Evolutionary conservation across 64 coral and sea anemone genomes (phyloP).

Genomic region (Stylophora pistillata): DNA sequence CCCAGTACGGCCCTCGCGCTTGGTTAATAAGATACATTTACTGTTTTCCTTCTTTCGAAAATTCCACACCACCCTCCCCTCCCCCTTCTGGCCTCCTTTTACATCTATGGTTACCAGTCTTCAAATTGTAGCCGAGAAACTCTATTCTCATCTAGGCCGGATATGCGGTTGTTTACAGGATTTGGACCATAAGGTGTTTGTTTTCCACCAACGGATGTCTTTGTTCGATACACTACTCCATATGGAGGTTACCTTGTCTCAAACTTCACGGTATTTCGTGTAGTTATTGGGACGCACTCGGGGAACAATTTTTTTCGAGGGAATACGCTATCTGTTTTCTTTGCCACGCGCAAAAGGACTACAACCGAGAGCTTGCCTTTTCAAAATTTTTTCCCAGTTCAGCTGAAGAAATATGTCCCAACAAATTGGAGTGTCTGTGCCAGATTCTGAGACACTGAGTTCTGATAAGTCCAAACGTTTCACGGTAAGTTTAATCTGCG

Average conservation of each 20-base stretch:
- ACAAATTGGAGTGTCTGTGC: slow-evolving; percentile 75
- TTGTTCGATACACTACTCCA: neutral
- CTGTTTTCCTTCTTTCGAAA: no score
- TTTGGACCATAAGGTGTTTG: neutral
- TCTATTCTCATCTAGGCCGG: neutral
- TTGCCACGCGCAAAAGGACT: neutral
- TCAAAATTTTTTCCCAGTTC: neutral
- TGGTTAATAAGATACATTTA: no score
- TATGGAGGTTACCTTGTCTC: neutral
- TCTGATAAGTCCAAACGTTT: slow-evolving; percentile 81
- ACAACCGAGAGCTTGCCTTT: neutral
- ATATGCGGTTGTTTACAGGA: slow-evolving; percentile 30
- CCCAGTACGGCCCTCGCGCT: no score
- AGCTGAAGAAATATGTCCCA: slow-evolving; percentile 39
- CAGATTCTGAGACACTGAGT: slow-evolving; percentile 84
- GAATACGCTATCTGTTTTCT: no score
- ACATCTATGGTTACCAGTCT: neutral
- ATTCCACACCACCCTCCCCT: neutral
- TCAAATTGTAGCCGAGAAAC: neutral
- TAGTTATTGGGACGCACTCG: neutral
- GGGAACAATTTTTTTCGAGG: neutral
- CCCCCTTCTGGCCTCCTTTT: neutral
- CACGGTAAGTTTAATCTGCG: slow-evolving; percentile 39
- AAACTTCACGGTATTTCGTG: neutral
- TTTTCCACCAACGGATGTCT: neutral